phyloP scores from a whole-genome alignment of 2,888 invertebrate genomes.

The Tridacna crocea region DNA sequence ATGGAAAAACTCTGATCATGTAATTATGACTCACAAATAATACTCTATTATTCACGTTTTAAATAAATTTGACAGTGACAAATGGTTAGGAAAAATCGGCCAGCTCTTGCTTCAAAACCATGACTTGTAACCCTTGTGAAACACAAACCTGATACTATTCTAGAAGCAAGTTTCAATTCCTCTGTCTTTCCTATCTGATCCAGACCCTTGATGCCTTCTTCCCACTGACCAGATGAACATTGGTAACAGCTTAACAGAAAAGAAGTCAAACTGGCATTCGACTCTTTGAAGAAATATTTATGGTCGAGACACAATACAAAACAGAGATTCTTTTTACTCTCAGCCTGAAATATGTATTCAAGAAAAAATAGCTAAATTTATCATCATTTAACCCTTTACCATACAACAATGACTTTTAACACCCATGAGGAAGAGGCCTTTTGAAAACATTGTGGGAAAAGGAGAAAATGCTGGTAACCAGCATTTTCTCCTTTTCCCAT shows the following conservation, averaged over 20 bases:
- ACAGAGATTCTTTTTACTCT: neutral
- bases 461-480: too few relatives aligned
- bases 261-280: neutral
- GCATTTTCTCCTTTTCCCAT: too few relatives aligned
- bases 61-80: too few relatives aligned
- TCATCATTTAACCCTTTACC: neutral
- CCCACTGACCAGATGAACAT: slow-evolving; percentile 11
- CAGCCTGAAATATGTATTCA: neutral
- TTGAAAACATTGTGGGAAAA: too few relatives aligned
- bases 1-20: too few relatives aligned
- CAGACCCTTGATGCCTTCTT: neutral
- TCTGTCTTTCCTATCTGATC: neutral
- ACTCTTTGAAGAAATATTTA: neutral
- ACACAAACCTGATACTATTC: neutral
- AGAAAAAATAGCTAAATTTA: neutral
- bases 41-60: too few relatives aligned
- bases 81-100: too few relatives aligned
- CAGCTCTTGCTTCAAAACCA: neutral
- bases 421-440: too few relatives aligned
- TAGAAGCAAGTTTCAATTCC: slow-evolving; percentile 8
- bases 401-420: too few relatives aligned
- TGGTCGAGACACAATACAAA: neutral
- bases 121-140: neutral
- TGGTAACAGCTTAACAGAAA: slow-evolving; percentile 14
- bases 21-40: too few relatives aligned